phyloP scores from a whole-genome alignment of 2,797 vertebrate species.

The Pteronotus mesoamericanus region DNA sequence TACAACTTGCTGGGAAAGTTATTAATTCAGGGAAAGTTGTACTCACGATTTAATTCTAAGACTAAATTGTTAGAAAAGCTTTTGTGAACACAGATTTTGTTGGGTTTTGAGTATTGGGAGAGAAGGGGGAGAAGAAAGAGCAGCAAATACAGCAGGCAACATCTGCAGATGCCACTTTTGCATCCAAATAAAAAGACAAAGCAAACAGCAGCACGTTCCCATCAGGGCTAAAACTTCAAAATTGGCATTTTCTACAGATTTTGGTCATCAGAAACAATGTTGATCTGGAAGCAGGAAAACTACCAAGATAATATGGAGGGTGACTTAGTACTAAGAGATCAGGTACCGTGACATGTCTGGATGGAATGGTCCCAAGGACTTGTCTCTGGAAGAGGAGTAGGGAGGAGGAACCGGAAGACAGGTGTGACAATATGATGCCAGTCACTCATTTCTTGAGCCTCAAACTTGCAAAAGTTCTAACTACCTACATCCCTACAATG shows the following conservation, averaged over 20 bases:
- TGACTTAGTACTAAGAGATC: background rate
- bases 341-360: background rate
- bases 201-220: background rate
- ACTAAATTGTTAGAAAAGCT: background rate
- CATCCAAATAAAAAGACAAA: background rate
- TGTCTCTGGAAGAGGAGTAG: background rate
- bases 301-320: background rate
- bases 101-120: background rate
- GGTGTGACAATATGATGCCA: background rate
- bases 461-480: background rate
- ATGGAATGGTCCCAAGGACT: accelerated
- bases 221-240: background rate
- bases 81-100: background rate
- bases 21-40: background rate
- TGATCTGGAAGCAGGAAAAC: background rate
- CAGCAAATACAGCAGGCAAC: accelerated
- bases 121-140: background rate
- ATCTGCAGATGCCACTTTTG: accelerated
- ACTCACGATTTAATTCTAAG: background rate
- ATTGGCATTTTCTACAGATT: background rate
- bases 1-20: conserved; percentile 26
- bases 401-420: background rate
- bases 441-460: background rate
- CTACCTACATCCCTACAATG: accelerated
- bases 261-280: background rate